Evolutionary conservation across 2,113 vertebrate genomes (phyloP).

Genomic region (Lycaon pictus): DNA sequence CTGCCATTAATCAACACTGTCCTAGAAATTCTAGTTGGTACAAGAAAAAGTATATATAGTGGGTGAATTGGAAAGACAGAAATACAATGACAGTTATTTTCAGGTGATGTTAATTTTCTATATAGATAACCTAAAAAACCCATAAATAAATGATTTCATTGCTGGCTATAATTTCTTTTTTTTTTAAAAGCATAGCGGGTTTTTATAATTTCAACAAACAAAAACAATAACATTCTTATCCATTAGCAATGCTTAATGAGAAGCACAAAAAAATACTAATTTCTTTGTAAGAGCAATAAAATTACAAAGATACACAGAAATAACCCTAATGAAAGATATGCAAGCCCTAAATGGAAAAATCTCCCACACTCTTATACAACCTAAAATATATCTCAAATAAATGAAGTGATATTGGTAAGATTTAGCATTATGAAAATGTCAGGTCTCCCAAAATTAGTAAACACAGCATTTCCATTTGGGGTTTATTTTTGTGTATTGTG

Average conservation of each 20-base stretch:
- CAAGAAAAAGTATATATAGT: neutral
- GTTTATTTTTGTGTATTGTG: neutral
- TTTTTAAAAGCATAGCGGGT: neutral
- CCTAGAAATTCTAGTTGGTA: neutral
- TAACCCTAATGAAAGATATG: neutral
- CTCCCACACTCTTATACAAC: neutral
- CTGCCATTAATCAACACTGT: neutral
- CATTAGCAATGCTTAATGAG: neutral
- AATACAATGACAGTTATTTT: conserved; percentile 16
- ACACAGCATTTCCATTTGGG: neutral
- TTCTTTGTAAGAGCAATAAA: neutral
- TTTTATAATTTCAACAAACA: neutral
- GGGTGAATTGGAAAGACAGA: conserved; percentile 29
- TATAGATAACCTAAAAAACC: neutral
- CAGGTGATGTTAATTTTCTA: neutral
- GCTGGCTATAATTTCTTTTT: no score
- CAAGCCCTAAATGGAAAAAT: neutral
- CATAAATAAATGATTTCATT: neutral
- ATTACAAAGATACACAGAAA: neutral
- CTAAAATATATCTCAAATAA: conserved; percentile 18
- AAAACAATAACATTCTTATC: neutral
- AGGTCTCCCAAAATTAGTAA: neutral
- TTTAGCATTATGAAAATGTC: conserved; percentile 35
- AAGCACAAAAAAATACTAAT: neutral
- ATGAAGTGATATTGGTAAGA: neutral